Conservation (phyloP, 2,888 invertebrate genomes). For the Parnassius apollo region DNA sequence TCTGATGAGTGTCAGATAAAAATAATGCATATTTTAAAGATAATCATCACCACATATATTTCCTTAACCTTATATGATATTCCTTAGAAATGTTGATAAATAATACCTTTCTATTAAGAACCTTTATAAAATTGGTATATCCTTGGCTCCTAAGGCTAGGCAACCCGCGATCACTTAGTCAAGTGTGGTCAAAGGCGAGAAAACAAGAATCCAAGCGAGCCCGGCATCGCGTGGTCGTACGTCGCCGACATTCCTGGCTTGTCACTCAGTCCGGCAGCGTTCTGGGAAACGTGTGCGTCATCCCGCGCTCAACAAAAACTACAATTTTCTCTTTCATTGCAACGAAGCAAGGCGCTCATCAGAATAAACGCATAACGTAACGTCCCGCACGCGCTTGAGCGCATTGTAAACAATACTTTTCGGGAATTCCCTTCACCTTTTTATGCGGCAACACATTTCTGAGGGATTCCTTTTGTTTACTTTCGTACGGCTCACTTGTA, state of each 20-base stretch:
- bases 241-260: constrained; percentile 47
- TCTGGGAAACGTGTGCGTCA: constrained; percentile 72
- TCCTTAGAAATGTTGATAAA: too few relatives aligned
- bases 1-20: too few relatives aligned
- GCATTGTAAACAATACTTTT: constrained; percentile 76
- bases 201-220: constrained; percentile 20
- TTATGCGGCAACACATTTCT: constrained; percentile 74
- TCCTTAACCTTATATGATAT: too few relatives aligned
- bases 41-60: too few relatives aligned
- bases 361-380: constrained; percentile 65
- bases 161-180: neutral
- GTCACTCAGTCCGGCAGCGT: constrained; percentile 43
- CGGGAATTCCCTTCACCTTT: constrained; percentile 74
- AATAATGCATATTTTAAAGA: too few relatives aligned
- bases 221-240: constrained; percentile 9
- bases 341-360: constrained; percentile 55
- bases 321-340: constrained; percentile 77
- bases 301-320: constrained; percentile 66
- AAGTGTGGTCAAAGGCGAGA: constrained; percentile 4
- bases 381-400: constrained; percentile 50
- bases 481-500: constrained; percentile 57
- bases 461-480: constrained; percentile 80
- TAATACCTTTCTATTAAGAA: too few relatives aligned
- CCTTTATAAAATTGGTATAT: too few relatives aligned
- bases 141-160: too few relatives aligned